These are phyloP conservation scores for Simalia tracyae DNA, from an alignment of 2,797 vertebrate species.

Conservation along the genomic window DNA sequence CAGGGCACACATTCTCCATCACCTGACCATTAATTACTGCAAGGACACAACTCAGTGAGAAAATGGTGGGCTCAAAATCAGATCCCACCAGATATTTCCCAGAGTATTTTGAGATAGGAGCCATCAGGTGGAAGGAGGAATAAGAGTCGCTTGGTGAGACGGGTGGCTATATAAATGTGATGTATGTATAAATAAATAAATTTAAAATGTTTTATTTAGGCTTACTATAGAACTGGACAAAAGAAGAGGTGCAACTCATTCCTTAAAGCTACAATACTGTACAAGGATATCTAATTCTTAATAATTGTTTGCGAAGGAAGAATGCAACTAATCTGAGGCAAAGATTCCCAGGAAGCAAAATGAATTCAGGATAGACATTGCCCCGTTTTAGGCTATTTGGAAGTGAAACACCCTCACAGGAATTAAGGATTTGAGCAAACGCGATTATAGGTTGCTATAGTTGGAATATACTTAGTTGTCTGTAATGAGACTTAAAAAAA, in stretches of 20 bases:
- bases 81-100: neutral
- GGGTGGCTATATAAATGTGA: no score
- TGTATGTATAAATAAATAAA: no score
- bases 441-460: neutral
- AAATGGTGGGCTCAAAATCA: neutral
- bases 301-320: neutral
- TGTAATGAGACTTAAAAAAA: neutral
- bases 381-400: neutral
- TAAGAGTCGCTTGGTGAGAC: neutral
- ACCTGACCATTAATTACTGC: slow-evolving; percentile 43
- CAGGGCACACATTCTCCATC: slow-evolving; percentile 28
- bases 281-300: neutral
- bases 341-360: neutral
- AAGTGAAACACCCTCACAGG: neutral
- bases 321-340: neutral
- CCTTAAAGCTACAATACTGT: neutral
- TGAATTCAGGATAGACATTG: neutral
- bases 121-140: neutral
- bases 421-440: neutral
- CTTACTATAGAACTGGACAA: slow-evolving; percentile 41
- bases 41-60: neutral
- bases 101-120: neutral
- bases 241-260: slow-evolving; percentile 40
- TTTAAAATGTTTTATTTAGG: slow-evolving; percentile 23
- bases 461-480: neutral